Evolutionary conservation across 2,888 invertebrate species (phyloP).

Genomic region (Dolomedes plantarius): DNA sequence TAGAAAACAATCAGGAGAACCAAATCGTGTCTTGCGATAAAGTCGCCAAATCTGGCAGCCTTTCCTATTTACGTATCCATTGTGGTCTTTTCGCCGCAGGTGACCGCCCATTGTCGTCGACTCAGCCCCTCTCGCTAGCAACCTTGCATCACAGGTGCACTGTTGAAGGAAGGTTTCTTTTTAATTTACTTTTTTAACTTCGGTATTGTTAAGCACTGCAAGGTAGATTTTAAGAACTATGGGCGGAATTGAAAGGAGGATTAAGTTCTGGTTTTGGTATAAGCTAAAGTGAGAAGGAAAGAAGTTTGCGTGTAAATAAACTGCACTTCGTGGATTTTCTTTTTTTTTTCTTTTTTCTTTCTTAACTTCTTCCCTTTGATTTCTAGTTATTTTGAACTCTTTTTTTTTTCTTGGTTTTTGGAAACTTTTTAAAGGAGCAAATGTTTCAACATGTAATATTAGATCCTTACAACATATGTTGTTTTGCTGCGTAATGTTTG

Average conservation of each 20-base stretch:
- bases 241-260: background rate
- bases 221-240: constrained; percentile 7
- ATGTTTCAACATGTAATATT: too few relatives aligned
- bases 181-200: background rate
- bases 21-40: background rate
- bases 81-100: constrained; percentile 33
- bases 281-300: background rate
- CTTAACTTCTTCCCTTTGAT: too few relatives aligned
- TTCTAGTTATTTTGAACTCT: too few relatives aligned
- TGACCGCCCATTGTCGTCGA: constrained; percentile 65
- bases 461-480: too few relatives aligned
- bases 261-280: constrained; percentile 6
- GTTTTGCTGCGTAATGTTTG: too few relatives aligned
- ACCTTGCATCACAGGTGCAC: constrained; percentile 56
- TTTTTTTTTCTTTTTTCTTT: too few relatives aligned
- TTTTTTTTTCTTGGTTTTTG: too few relatives aligned
- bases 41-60: constrained; percentile 34
- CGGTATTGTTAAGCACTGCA: background rate
- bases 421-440: too few relatives aligned
- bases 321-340: too few relatives aligned
- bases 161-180: background rate
- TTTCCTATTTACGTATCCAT: background rate
- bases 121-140: constrained; percentile 40
- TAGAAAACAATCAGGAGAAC: too few relatives aligned
- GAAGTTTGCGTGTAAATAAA: background rate